Evolutionary conservation across 1,140 invertebrate species (phyloP), one percentile per base, ranked within the genome.

Genomic region (Zaprionus ghesquierei): DNA sequence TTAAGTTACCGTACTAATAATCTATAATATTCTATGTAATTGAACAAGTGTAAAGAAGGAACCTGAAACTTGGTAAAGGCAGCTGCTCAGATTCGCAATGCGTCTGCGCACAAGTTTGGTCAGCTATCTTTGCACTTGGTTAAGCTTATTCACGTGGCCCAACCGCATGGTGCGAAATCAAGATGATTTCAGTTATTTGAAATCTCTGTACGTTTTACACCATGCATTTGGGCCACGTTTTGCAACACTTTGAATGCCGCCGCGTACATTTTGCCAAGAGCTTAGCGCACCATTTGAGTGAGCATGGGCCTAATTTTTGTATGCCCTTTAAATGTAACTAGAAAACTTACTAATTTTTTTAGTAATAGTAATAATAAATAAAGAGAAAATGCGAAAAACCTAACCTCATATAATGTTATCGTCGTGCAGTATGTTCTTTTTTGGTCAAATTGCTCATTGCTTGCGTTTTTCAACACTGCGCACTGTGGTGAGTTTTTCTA

Each of bases 331-430:
- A 64, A 66, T 77, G 53, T 86, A 87, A 86, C 68, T 86, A 86
- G 82, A 76, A 77, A 87, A 82, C 84, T 77, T 86, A 86, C 82
- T 86, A 89, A 89, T 86, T 79, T 73, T 65, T 49, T 86, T 86
- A 86, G 79, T 86, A 87, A 82, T 86, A 86, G 84, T 53, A n/a
- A n/a, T n/a, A n/a, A n/a, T 77, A 77, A 86, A 87, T 69, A 82
- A 86, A 85, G 62, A 75, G 20, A 74, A 60, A 68, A 35, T 41
- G 46, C 49, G 41, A 46, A 75, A 61, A 64, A 55, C 81, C 70
- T 49, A 75, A 60, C 55, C 55, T 53, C 20, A 15, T 15, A 15
- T 6, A 15, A 38, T n/a, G 35, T 13, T 46, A 22, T 20, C 18
- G 20, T 20, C 22, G 59, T 62, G 29, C 46, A 12, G 12, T 4